Base-by-base conservation (phyloP, 1,140 invertebrate genomes). In the Eriocheir sinensis region DNA sequence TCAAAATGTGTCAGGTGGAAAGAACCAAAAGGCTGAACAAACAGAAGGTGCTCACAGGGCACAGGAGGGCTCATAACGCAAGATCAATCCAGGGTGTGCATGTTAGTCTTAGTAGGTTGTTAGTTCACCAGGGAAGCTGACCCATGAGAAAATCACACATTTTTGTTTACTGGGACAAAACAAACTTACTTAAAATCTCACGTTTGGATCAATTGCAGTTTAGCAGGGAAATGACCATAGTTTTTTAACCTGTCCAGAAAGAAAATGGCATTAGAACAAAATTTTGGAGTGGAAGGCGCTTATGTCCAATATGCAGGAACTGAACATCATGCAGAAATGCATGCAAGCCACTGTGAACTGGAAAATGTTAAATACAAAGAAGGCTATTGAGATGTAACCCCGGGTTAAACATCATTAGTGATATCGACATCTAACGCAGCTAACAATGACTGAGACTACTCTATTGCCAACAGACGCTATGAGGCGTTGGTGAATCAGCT, bases 221-320 rank as follows among this genome's bases (percentile, higher is more conserved):
- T 96, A 95, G 95, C 94, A 89, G 94, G 95, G 95, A 93, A 96
- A 93, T 95, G 94, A 96, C 94, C 95, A 95, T 96, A 95, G 94
- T 95, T 95, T 96, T 95, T 96, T 96, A 95, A 96, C 95, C 95
- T 96, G 95, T 95, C 90, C 94, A 92, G 93, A 91, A 94, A 95
- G 95, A 94, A 95, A 94, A 94, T 86, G 80, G 60, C 90, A 95
- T 95, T 96, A 95, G 95, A 96, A 89, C 81, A 93, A 79, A 93
- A 96, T 91, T 88, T 34, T 93, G 95, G 89, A 90, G 79, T 93
- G 48, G 79, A 91, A 95, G 79, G 92, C 92, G 89, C 94, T 86
- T 94, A 94, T 94, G 94, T 91, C 89, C 94, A 94, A 86, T 94
- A 94, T 94, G 94, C 89, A 94, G 89, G 94, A 91, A 91, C 89